These are phyloP conservation scores for Druon quercuslanigerum DNA, from an alignment of 1,140 invertebrate genomes.

Conservation along the genomic window DNA sequence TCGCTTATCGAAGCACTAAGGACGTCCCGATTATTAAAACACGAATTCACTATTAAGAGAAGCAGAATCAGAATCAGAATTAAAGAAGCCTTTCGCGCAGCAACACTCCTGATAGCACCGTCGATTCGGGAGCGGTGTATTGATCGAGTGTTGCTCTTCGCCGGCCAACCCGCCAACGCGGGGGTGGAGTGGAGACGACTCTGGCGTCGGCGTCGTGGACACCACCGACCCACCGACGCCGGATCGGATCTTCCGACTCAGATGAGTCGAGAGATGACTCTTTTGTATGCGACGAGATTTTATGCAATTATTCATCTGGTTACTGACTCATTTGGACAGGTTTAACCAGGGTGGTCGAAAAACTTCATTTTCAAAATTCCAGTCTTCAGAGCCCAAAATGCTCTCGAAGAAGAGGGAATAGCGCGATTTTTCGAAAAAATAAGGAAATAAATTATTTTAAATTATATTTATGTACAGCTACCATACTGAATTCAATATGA, in stretches of 20 bases:
- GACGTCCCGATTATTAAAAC: constrained; percentile 3
- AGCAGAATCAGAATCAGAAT: no score
- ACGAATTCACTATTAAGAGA: constrained; percentile 1
- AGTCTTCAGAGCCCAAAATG: no score
- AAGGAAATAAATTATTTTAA: no score
- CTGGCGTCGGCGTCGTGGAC: constrained; percentile 23
- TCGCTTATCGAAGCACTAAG: neutral
- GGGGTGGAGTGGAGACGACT: constrained; percentile 6
- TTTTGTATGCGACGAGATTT: neutral
- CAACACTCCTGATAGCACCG: neutral
- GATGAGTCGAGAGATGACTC: neutral
- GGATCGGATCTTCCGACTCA: neutral
- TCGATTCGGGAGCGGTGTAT: constrained; percentile 20
- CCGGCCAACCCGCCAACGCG: constrained; percentile 23
- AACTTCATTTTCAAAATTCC: no score
- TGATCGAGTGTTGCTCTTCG: constrained; percentile 10
- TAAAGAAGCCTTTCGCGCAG: constrained; percentile 11
- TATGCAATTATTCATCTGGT: neutral
- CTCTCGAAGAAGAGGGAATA: no score
- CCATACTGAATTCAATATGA: no score
- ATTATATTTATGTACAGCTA: no score
- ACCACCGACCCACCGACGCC: neutral
- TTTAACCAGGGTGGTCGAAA: no score
- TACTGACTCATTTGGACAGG: no score
- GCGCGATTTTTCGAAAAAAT: no score